phyloP scores from a whole-genome alignment of 2,113 vertebrate species.

The Centropus unirufus region DNA sequence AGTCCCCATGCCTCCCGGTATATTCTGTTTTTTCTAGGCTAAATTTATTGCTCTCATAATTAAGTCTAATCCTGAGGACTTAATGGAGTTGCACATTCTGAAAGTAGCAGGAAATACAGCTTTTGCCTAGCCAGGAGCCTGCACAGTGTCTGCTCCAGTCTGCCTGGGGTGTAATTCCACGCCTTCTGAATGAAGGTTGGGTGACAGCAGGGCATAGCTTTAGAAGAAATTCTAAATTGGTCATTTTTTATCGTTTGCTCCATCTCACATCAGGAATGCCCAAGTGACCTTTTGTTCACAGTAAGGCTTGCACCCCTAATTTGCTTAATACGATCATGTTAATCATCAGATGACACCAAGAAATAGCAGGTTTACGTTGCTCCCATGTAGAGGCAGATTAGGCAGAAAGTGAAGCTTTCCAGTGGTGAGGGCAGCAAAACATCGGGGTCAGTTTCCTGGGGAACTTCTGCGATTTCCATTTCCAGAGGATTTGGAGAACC shows the following conservation, averaged over 20 bases:
- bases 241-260: neutral
- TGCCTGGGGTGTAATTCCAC: neutral
- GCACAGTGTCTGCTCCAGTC: rapidly evolving
- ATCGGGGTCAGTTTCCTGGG: neutral
- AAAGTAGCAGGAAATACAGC: neutral
- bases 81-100: slow-evolving; percentile 14
- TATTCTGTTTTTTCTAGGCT: slow-evolving; percentile 54
- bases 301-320: neutral
- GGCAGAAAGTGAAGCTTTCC: neutral
- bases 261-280: neutral
- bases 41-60: slow-evolving; percentile 53
- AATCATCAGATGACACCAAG: neutral
- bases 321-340: slow-evolving; percentile 4
- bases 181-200: rapidly evolving
- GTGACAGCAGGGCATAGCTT: neutral
- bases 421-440: neutral
- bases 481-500: slow-evolving; percentile 24
- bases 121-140: neutral
- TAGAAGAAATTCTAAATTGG: neutral
- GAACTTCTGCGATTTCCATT: slow-evolving; percentile 2
- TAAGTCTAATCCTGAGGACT: slow-evolving; percentile 11
- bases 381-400: neutral
- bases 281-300: neutral
- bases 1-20: neutral
- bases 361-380: slow-evolving; percentile 31